Evolutionary conservation across 1,140 invertebrate species (phyloP), one percentile per base, ranked within the genome.

Genomic region (Drosophila sucinea): DNA sequence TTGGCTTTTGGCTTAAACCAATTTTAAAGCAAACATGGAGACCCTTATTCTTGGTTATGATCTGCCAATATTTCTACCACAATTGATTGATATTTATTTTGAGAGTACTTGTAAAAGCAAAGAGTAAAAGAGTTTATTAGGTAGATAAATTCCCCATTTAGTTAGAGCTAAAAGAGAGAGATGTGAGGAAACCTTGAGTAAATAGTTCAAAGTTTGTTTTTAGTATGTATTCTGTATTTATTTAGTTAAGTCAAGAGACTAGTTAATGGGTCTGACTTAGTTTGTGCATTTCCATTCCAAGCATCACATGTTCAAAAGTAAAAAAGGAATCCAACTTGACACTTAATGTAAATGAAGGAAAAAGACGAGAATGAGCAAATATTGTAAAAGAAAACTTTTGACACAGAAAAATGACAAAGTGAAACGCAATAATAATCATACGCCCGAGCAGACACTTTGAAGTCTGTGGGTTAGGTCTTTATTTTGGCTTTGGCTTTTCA

Each of bases 361-460:
- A 17, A 17, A 17, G 17, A 17, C 17, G 17, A 17, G 17, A 17
- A 17, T 17, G 17, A 17, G 17, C 17, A 11, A 47, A 47, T 47
- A 25, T 47, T 23, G 6, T 25, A 4, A 38, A 17, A 3, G 23
- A 51, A 51, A 51, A 51, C 44, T 51, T 51, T 51, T 51, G 25
- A 10, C 7, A 51, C 8, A 38, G 10, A 17, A 27, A 51, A 25
- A 51, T 51, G 44, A 51, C 10, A 51, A 51, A 51, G 25, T 51
- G 23, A 51, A 51, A 51, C 44, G 44, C 44, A 51, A 51, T 27
- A 27, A 40, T 40, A 60, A 40, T 38, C 62, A 23, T 35, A 68
- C 66, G 73, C 64, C 55, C 65, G 72, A 68, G 56, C 23, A 56
- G 72, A 30, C 64, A 68, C 72, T 75, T 75, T 75, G 44, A 51